Base-by-base conservation (phyloP, 2,113 vertebrate species). In the Alectura lathami region DNA sequence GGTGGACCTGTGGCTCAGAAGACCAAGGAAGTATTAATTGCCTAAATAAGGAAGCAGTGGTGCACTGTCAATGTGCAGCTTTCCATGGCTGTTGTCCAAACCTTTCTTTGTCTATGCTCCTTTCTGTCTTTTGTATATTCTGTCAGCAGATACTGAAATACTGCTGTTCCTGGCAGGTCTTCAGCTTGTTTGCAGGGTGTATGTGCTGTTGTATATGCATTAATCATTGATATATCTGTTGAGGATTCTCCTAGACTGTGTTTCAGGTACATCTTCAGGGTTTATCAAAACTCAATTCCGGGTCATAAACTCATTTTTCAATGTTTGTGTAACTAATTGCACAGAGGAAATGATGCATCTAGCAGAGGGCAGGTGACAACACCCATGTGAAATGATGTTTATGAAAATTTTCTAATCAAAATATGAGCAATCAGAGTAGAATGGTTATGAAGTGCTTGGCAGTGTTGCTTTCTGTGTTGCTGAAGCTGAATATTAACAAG, bases 381-480 rank as follows among this genome's bases (percentile, higher is more conserved):
- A 90, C 48, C 76, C 50, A 32, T 30, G 34, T 86, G 88, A 94
- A 95, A 90, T 56, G 22, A 5, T 63, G 59, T 83, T 83, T 56
- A 64, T 74, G 86, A 88, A 51, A 81, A 32, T 84, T 93, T 95
- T 93, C 72, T 81, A 72, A 84, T 51, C 38, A 86, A 81, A 86
- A 70, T 43, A 12, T 86, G 76, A 81, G 48, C 63, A 91, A 72
- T 78, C 0, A 1, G 27, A 48, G 24, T 60, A 47, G 63, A 90
- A 69, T 69, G 8, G 29, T 74, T 86, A 40, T 56, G 51, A 34
- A 90, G 23, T 57, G 56, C 85, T 94, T 90, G 76, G 68, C 80
- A 88, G 51, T 40, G 27, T 26, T 86, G 38, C 43, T 68, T 88
- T 93, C 48, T 6, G 2, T 84, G 32, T 83, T 84, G 43, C 54